Conservation (phyloP, 2,113 vertebrate species). For the Struthio camelus region DNA sequence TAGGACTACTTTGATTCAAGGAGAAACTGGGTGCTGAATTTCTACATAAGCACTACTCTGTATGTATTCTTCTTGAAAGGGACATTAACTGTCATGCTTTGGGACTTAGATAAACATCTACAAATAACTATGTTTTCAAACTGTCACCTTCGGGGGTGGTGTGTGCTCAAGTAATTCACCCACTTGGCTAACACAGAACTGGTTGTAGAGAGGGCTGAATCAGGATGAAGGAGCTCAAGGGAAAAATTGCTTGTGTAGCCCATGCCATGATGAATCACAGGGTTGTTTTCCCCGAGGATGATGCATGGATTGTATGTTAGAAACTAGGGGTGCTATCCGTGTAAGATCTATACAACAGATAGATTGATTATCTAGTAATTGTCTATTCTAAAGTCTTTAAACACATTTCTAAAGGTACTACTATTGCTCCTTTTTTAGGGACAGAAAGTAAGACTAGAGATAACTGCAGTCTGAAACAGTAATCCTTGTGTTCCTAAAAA, state of each 20-base stretch:
- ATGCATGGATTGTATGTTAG: neutral
- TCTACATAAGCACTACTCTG: neutral
- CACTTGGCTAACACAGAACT: neutral
- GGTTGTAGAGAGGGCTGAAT: neutral
- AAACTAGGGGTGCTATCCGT: neutral
- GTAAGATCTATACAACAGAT: neutral
- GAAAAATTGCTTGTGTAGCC: neutral
- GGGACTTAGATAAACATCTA: neutral
- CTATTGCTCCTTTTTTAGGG: neutral
- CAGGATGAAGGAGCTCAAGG: neutral
- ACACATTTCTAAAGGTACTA: neutral
- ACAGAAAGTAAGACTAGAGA: neutral
- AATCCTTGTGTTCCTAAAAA: neutral
- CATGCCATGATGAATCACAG: neutral
- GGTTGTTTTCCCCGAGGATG: neutral
- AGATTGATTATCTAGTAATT: neutral
- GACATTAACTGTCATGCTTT: neutral
- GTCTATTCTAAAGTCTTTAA: neutral
- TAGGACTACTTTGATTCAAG: neutral
- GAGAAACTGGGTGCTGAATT: neutral
- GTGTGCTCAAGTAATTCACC: accelerated
- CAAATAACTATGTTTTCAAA: neutral
- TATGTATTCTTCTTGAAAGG: neutral
- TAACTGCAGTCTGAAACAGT: neutral
- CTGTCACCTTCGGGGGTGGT: neutral